phyloP scores from a whole-genome alignment of 2,888 invertebrate genomes.

The Campopleginae sp. region DNA sequence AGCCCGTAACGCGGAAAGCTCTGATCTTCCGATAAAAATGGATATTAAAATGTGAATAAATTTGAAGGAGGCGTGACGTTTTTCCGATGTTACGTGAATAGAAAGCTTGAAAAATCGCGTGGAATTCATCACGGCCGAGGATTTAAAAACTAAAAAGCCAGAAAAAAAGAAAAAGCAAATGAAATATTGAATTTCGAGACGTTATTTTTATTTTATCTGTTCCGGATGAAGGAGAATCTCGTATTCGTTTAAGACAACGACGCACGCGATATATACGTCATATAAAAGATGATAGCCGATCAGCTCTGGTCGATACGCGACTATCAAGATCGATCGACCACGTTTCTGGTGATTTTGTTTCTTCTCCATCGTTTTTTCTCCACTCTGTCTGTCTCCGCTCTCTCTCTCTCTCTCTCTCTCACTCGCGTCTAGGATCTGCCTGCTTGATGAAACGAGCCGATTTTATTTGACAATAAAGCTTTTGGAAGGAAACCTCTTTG shows the following conservation, averaged over 20 bases:
- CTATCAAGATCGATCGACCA: slow-evolving; percentile 1
- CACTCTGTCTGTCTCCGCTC: not conserved
- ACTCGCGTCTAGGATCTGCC: not conserved
- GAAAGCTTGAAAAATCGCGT: slow-evolving; percentile 37
- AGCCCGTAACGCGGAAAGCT: too few relatives aligned
- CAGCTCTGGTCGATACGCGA: slow-evolving; percentile 17
- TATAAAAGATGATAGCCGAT: not conserved
- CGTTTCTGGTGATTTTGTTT: slow-evolving; percentile 24
- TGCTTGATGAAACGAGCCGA: slow-evolving; percentile 14
- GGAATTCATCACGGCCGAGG: slow-evolving; percentile 15
- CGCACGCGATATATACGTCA: slow-evolving; percentile 49
- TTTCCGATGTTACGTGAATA: slow-evolving; percentile 30
- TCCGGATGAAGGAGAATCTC: not conserved
- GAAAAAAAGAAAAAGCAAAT: not conserved
- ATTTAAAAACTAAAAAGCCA: not conserved
- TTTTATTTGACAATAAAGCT: slow-evolving; percentile 42
- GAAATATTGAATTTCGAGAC: not conserved
- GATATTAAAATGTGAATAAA: not conserved
- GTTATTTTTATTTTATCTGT: slow-evolving; percentile 40
- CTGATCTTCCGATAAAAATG: not conserved
- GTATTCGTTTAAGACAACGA: slow-evolving; percentile 10
- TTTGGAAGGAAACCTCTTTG: not conserved
- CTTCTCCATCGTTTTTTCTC: not conserved
- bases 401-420: not conserved
- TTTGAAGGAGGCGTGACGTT: slow-evolving; percentile 34